These are phyloP conservation scores for Geopemphigus sp. DNA, from an alignment of 1,140 invertebrate species.

Conservation along the genomic window DNA sequence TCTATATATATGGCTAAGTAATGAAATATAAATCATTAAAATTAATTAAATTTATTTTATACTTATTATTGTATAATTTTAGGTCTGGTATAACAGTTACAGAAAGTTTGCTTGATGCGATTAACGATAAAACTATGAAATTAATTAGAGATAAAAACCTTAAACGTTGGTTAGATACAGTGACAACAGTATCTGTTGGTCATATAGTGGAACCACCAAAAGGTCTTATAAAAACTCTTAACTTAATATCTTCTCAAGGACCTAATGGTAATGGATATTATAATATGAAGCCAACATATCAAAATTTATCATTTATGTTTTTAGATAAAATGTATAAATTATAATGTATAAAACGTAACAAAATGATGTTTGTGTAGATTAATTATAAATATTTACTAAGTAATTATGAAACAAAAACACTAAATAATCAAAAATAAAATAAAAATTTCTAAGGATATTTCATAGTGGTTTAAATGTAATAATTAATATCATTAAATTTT, in stretches of 20 bases:
- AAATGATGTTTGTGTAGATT: neutral
- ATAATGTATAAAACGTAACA: too few relatives aligned
- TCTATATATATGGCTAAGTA: constrained; percentile 64
- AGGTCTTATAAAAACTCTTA: constrained; percentile 44
- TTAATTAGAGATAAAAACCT: constrained; percentile 5
- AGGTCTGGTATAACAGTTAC: constrained; percentile 21
- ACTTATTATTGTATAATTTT: constrained; percentile 38
- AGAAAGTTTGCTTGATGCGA: constrained; percentile 31
- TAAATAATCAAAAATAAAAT: too few relatives aligned
- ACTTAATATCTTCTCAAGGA: constrained; percentile 53
- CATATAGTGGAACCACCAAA: constrained; percentile 22
- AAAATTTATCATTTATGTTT: constrained; percentile 2
- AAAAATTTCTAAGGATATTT: too few relatives aligned
- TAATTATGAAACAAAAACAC: too few relatives aligned
- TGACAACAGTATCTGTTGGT: neutral
- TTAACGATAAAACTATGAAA: neutral
- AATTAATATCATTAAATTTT: too few relatives aligned
- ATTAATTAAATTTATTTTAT: neutral
- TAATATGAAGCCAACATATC: neutral
- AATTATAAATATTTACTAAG: neutral
- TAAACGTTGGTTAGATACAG: constrained; percentile 4
- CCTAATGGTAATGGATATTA: constrained; percentile 52
- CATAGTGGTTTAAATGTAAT: too few relatives aligned
- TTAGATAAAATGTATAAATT: too few relatives aligned
- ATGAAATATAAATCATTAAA: neutral